Conservation (phyloP, 2,888 invertebrate genomes). For the Acleris holmiana region DNA sequence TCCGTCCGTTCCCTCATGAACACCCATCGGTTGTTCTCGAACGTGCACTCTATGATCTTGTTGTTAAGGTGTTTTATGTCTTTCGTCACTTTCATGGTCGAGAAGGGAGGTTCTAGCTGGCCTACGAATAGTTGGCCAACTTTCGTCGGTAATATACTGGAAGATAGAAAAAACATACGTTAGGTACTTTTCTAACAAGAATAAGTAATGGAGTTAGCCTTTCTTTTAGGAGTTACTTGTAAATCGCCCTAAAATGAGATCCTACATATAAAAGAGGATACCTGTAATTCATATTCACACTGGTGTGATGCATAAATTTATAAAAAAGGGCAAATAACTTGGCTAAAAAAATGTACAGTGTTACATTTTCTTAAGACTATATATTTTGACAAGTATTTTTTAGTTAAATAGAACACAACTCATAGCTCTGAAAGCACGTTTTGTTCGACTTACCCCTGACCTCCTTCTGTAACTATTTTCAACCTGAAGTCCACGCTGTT, state of each 20-base stretch:
- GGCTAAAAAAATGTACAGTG: no score
- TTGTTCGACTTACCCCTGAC: constrained; percentile 86
- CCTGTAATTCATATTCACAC: no score
- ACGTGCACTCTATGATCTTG: constrained; percentile 98
- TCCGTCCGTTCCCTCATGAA: constrained; percentile 98
- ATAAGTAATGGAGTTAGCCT: no score
- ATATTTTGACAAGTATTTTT: no score
- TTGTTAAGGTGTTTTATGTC: constrained; percentile 91
- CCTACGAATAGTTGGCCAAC: constrained; percentile 92
- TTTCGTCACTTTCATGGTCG: constrained; percentile 91
- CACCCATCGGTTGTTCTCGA: constrained; percentile 92
- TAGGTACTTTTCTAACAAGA: neutral
- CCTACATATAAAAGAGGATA: no score
- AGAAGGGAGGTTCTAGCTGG: constrained; percentile 87
- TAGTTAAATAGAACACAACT: no score
- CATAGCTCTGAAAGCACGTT: no score
- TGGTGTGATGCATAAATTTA: no score
- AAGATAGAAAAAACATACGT: constrained; percentile 41
- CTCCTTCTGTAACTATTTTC: constrained; percentile 89
- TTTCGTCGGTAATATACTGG: constrained; percentile 87
- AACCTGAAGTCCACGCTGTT: constrained; percentile 98
- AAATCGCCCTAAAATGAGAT: no score
- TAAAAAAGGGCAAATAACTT: no score
- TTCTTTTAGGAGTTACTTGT: no score
- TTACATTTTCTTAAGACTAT: no score